phyloP scores from a whole-genome alignment of 2,797 vertebrate species.

The Falco concolor region DNA sequence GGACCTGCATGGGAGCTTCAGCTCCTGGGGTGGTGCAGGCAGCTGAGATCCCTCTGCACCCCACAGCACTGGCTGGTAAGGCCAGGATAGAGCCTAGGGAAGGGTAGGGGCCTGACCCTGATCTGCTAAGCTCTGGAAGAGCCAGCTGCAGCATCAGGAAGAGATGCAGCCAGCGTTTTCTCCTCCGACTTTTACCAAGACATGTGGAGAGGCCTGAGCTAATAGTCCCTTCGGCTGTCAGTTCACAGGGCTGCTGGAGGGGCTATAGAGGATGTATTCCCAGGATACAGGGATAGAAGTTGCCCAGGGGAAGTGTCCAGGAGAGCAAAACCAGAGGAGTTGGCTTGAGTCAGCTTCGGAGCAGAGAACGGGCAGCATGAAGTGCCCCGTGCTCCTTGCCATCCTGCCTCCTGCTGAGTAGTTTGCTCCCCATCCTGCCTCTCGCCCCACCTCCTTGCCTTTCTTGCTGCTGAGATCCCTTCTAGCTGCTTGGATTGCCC shows the following conservation, averaged over 20 bases:
- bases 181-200: not conserved
- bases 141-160: not conserved
- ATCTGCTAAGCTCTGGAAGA: not conserved
- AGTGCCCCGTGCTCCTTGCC: not conserved
- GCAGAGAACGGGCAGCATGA: fast-evolving
- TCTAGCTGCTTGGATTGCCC: not conserved
- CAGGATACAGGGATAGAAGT: not conserved
- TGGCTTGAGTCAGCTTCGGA: not conserved
- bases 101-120: not conserved
- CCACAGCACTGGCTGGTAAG: not conserved
- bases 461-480: not conserved
- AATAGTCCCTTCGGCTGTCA: not conserved
- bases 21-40: not conserved
- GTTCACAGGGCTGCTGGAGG: not conserved
- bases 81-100: not conserved
- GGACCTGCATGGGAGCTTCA: not conserved
- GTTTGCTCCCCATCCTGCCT: not conserved
- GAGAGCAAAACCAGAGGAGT: not conserved
- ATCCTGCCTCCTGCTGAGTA: not conserved
- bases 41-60: not conserved
- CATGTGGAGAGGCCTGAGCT: not conserved
- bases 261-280: not conserved
- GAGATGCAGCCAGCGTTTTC: not conserved
- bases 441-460: not conserved
- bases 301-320: not conserved